Base-by-base conservation (phyloP, 2,888 invertebrate genomes). In the Lacanobia oleracea region DNA sequence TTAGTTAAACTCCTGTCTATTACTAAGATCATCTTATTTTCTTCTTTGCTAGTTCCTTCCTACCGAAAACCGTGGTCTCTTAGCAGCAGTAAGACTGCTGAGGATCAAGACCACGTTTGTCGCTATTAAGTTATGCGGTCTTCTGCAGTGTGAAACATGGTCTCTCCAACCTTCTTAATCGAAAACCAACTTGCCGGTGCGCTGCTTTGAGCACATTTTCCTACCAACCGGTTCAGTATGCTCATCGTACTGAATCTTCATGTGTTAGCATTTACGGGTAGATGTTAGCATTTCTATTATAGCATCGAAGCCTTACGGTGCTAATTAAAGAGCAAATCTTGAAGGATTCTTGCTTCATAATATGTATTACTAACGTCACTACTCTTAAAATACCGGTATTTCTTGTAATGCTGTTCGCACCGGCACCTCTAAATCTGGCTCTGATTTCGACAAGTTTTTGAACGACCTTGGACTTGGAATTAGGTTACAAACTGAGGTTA, bases 401-500 rank as follows among this genome's bases (percentile, higher is more conserved):
- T 56, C n/a, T 72, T 12, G 16, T 40, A 27, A 43, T 50, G 5
- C 8, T 33, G 3, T 40, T 6, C 27, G 7, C 48, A 66, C 43
- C 33, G 56, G 50, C 1, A 14, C 16, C 27, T 1, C 12, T 6
- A 23, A 57, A 75, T 72, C 66, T 67, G 50, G 33, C 56, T 33
- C 33, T 40, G 21, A 43, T 62, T 54, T 27, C 27, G 14, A 50
- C 54, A 6, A 64, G 54, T 75, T 63, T 43, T 14, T 50, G 9
- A 56, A 65, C 43, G 76, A 75, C 72, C 76, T 75, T 75, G 66
- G 43, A 16, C 33, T 66, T 66, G 10, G 7, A 50, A 72, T 75
- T 66, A 43, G 56, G 16, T 75, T 33, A 66, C 45, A 4, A 10
- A 40, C 16, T 12, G 48, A 16, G 18, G 27, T 37, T 37, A 33